Evolutionary conservation across 2,113 vertebrate genomes (phyloP).

Genomic region (Ceyx cyanopectus): DNA sequence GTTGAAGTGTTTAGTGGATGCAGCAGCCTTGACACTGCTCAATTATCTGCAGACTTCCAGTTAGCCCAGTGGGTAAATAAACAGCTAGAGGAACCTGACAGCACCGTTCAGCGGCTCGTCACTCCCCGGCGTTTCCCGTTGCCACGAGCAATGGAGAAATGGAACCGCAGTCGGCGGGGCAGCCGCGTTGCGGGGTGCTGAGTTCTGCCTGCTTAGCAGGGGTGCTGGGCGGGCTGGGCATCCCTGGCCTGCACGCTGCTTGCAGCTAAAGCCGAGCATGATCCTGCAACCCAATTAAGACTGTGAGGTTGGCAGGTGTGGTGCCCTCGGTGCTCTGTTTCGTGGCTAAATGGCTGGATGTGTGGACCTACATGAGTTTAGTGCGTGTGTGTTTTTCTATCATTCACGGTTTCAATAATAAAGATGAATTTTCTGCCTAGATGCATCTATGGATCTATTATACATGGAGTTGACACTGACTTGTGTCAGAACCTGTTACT

Average conservation of each 20-base stretch:
- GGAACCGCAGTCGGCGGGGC: fast-evolving
- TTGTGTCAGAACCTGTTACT: background rate
- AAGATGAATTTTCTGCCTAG: background rate
- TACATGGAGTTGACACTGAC: background rate
- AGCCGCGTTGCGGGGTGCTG: fast-evolving
- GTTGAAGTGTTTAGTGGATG: background rate
- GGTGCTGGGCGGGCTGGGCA: background rate
- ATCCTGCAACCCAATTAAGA: fast-evolving
- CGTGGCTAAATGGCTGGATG: background rate
- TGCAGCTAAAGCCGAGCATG: fast-evolving
- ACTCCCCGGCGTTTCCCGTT: background rate
- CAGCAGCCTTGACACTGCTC: background rate
- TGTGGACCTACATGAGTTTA: fast-evolving
- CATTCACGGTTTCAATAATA: no score
- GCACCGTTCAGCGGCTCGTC: background rate
- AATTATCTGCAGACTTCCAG: background rate
- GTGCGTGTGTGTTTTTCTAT: fast-evolving
- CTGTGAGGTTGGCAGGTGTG: fast-evolving
- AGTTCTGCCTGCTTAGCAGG: fast-evolving
- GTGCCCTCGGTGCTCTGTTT: background rate
- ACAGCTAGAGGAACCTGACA: background rate
- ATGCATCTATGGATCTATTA: background rate
- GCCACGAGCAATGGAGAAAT: fast-evolving
- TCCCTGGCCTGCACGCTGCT: background rate
- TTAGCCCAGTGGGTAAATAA: background rate